Evolutionary conservation across 64 coral and sea anemone genomes (phyloP).

Genomic region (Acropora tenuis): DNA sequence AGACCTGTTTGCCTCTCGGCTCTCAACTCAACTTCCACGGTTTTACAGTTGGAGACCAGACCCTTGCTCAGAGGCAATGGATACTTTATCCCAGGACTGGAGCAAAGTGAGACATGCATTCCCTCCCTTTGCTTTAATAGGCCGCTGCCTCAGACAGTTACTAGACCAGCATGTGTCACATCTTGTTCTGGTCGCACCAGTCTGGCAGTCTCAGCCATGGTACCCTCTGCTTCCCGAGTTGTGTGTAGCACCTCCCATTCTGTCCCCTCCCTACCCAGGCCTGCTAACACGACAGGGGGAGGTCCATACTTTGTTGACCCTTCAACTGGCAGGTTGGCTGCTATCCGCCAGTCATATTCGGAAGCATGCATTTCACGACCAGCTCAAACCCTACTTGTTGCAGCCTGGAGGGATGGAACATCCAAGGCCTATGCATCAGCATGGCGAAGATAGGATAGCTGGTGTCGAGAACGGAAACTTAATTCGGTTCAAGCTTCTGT

Average conservation of each 20-base stretch:
- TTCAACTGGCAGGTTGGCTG: constrained; percentile 47
- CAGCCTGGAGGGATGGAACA: constrained; percentile 42
- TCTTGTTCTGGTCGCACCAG: constrained; percentile 44
- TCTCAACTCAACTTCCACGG: constrained; percentile 47
- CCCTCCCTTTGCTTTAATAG: constrained; percentile 68
- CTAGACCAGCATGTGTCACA: constrained; percentile 32
- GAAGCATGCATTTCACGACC: constrained; percentile 36
- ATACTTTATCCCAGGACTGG: constrained; percentile 52
- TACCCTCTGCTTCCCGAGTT: constrained; percentile 46
- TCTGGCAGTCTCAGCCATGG: constrained; percentile 36
- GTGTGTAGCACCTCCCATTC: constrained; percentile 21
- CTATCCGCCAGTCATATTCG: constrained; percentile 31
- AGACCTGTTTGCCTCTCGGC: constrained; percentile 44
- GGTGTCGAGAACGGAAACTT: constrained; percentile 39
- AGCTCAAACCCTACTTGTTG: constrained; percentile 39
- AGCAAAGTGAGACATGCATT: constrained; percentile 57
- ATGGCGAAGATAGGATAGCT: constrained; percentile 57
- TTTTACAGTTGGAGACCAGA: constrained; percentile 60
- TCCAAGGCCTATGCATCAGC: constrained; percentile 40
- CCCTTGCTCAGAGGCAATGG: constrained; percentile 47
- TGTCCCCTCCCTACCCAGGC: constrained; percentile 28
- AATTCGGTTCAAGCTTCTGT: constrained; percentile 60
- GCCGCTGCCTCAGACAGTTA: constrained; percentile 61
- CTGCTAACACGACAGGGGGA: constrained; percentile 9
- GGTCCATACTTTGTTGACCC: constrained; percentile 10